Conservation (phyloP, 1,140 invertebrate genomes). For the Sitodiplosis mosellana region DNA sequence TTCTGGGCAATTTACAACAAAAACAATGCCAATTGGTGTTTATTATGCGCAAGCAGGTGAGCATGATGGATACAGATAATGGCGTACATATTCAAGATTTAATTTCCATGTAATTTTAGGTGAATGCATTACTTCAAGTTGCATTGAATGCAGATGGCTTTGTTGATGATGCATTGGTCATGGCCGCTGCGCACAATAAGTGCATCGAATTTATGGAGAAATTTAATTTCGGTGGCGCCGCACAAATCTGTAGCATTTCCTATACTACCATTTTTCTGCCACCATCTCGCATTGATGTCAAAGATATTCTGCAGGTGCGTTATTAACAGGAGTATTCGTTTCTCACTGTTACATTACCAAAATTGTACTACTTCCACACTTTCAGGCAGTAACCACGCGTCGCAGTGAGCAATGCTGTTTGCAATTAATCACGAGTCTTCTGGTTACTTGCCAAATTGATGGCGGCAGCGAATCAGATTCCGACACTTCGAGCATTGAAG, state of each 20-base stretch:
- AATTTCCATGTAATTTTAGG: slow-evolving; percentile 19
- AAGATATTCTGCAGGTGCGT: slow-evolving; percentile 29
- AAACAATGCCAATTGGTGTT: slow-evolving; percentile 21
- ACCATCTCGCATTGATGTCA: slow-evolving; percentile 32
- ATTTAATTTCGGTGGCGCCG: slow-evolving; percentile 15
- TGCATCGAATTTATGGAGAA: slow-evolving; percentile 7
- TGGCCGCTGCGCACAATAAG: background rate
- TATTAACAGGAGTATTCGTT: background rate
- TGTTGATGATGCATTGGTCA: slow-evolving; percentile 1
- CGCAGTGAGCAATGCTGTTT: slow-evolving; percentile 3
- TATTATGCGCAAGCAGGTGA: slow-evolving; percentile 18
- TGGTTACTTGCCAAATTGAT: slow-evolving; percentile 15
- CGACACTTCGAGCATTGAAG: slow-evolving; percentile 33
- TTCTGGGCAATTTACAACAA: slow-evolving; percentile 18
- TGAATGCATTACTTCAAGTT: slow-evolving; percentile 19
- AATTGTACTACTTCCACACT: slow-evolving; percentile 14
- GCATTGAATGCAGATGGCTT: slow-evolving; percentile 10
- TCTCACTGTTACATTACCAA: slow-evolving; percentile 8
- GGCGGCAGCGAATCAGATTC: slow-evolving; percentile 19
- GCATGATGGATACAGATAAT: background rate
- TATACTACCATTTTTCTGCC: slow-evolving; percentile 34
- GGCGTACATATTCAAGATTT: background rate
- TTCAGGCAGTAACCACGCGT: slow-evolving; percentile 5
- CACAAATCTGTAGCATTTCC: slow-evolving; percentile 31
- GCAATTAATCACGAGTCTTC: slow-evolving; percentile 1